A percentile compares a stretch with the other conserved stretches of the same genome.
phyloP scores from a whole-genome alignment of 2,888 invertebrate species.

The Nasonia oneida region DNA sequence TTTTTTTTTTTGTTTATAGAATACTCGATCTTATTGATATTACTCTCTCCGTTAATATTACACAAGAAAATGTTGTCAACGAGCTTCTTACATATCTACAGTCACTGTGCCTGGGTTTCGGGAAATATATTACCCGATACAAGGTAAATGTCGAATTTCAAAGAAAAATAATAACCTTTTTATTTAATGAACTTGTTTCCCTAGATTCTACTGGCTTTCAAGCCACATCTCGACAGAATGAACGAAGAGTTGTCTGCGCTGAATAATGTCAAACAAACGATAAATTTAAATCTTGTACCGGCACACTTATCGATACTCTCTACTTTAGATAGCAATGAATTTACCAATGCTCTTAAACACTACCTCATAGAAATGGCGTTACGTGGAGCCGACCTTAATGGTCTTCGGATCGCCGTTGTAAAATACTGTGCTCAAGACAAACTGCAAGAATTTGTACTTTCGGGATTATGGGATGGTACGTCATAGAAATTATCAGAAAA shows the following conservation, averaged over 20 bases:
- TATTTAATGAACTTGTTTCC: not conserved
- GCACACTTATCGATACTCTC: constrained; percentile 83
- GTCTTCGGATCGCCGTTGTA: constrained; percentile 81
- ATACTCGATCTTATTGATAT: constrained; percentile 82
- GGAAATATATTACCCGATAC: constrained; percentile 82
- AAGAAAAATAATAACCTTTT: not conserved
- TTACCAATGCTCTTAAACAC: constrained; percentile 82
- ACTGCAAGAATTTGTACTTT: constrained; percentile 83
- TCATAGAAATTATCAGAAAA: not conserved
- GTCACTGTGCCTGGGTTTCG: constrained; percentile 84
- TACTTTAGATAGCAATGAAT: constrained; percentile 79
- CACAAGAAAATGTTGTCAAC: constrained; percentile 81
- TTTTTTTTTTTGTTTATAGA: constrained; percentile 76
- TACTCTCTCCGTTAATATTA: constrained; percentile 81
- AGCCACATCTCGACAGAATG: constrained; percentile 81
- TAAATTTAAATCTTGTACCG: constrained; percentile 82
- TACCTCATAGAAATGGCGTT: constrained; percentile 80
- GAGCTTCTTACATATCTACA: constrained; percentile 81
- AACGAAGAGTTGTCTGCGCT: constrained; percentile 83
- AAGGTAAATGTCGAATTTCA: constrained; percentile 71
- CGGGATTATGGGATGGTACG: constrained; percentile 85
- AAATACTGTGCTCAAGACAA: constrained; percentile 80
- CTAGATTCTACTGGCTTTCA: constrained; percentile 82
- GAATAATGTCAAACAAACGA: constrained; percentile 79
- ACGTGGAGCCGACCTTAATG: constrained; percentile 80